phyloP scores from a whole-genome alignment of 2,888 invertebrate species.

The Eumerus sabulonum region DNA sequence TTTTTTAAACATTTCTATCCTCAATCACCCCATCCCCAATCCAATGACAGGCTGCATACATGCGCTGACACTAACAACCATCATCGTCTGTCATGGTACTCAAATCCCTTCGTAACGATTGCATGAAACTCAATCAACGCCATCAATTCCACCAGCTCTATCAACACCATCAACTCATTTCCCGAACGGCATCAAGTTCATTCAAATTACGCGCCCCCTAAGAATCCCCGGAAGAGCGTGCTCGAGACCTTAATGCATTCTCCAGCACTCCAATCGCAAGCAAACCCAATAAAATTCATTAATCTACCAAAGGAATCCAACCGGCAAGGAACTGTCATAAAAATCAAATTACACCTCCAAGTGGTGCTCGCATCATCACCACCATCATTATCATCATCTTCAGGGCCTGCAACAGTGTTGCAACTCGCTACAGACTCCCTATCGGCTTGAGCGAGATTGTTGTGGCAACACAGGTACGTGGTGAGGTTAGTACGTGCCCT shows the following conservation, averaged over 20 bases:
- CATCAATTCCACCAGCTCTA: neutral
- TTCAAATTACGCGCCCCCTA: constrained; percentile 35
- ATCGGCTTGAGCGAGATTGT: neutral
- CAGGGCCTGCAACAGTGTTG: constrained; percentile 39
- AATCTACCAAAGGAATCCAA: constrained; percentile 16
- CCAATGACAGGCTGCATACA: no score
- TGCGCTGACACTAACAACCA: no score
- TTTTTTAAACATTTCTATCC: no score
- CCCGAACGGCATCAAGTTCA: constrained; percentile 12
- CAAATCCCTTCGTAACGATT: constrained; percentile 33
- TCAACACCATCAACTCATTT: constrained; percentile 8
- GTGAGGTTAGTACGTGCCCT: constrained; percentile 56
- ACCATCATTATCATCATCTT: no score
- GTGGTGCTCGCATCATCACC: constrained; percentile 30
- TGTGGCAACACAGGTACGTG: constrained; percentile 11
- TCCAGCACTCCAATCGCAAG: constrained; percentile 31
- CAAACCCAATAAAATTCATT: constrained; percentile 41
- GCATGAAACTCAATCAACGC: constrained; percentile 62
- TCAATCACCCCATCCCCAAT: no score
- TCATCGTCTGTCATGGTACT: constrained; percentile 6
- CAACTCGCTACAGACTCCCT: constrained; percentile 1
- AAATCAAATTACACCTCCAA: constrained; percentile 64
- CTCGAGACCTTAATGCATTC: constrained; percentile 42
- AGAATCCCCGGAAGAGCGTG: constrained; percentile 28
- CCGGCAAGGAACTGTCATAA: constrained; percentile 43